These are phyloP conservation scores for Euura saliciscinereae DNA, from an alignment of 1,140 invertebrate genomes.

Conservation along the genomic window DNA sequence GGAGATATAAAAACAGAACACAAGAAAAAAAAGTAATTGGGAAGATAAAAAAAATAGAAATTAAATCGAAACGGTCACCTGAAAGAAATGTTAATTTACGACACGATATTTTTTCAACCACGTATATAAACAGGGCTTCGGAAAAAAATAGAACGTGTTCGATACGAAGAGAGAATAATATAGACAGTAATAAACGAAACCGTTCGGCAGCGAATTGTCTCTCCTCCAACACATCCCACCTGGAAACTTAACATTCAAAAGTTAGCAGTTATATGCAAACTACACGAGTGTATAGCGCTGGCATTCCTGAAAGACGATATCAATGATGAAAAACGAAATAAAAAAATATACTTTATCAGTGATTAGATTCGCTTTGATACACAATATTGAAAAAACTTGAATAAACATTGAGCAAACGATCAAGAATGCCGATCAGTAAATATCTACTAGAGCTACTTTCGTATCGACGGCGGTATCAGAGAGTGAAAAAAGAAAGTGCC, in stretches of 20 bases:
- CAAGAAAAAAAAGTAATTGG: slow-evolving; percentile 19
- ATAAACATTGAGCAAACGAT: too few species aligned
- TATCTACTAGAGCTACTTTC: too few species aligned
- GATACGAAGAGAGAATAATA: background rate
- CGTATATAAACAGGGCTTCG: too few species aligned
- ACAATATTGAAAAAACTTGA: too few species aligned
- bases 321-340: too few species aligned
- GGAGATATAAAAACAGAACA: background rate
- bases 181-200: slow-evolving; percentile 8
- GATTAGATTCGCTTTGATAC: too few species aligned
- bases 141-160: too few species aligned
- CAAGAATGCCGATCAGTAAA: too few species aligned
- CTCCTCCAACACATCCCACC: slow-evolving; percentile 31
- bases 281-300: background rate
- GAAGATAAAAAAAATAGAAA: slow-evolving; percentile 20
- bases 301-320: background rate
- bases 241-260: slow-evolving; percentile 52
- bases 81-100: slow-evolving; percentile 26
- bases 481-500: too few species aligned
- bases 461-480: too few species aligned
- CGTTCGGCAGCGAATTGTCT: slow-evolving; percentile 14
- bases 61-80: slow-evolving; percentile 8
- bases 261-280: background rate
- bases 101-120: slow-evolving; percentile 19
- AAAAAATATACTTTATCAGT: too few species aligned